Base-by-base conservation (phyloP, 30 jellyfish, hydroid and myxozoan species). In the Morbakka virulenta region DNA sequence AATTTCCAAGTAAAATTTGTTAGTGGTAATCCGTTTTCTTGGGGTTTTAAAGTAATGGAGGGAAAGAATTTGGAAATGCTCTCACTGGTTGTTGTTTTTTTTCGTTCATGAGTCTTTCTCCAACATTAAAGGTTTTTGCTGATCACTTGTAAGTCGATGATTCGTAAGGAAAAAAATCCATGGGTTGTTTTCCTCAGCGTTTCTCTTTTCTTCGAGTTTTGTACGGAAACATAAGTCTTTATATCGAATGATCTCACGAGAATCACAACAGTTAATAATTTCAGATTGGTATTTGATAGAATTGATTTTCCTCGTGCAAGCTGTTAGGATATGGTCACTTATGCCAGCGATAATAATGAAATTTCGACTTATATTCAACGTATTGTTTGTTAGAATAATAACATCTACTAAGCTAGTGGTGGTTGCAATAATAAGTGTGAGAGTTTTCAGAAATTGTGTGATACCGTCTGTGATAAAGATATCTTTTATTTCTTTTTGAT, bases 1-100 rank as follows among this genome's bases (percentile, higher is more conserved):
- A 62, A 62, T 62, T 62, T 62, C 74, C 74, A 62, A 3, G 74
- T 27, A 62, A 62, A 62, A 62, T 62, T 62, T 62, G 74, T 62
- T 24, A 62, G 22, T 62, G 74, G 74, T 62, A 9, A 62, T 62
- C 50, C 74, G 14, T 62, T 62, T 50, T 62, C 47, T 27, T 9
- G 28, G 28, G 31, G 74, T 62, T 24, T 62, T 62, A 62, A 62
- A 20, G 74, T 50, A 62, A 62, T 62, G 47, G 74, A 62, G 74
- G 74, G 31, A 27, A 62, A 62, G 74, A 62, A 62, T 62, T 63
- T n/a, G n/a, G n/a, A n/a, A n/a, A n/a, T n/a, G n/a, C n/a, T n/a
- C n/a, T n/a, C n/a, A n/a, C n/a, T n/a, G n/a, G n/a, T n/a, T n/a
- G n/a, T n/a, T n/a, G n/a, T n/a, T n/a, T n/a, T n/a, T n/a, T n/a